Percentiles rank a stretch among this genome's conserved stretches.
Conservation (phyloP, 2,797 vertebrate genomes). For the Echeneis naucrates region DNA sequence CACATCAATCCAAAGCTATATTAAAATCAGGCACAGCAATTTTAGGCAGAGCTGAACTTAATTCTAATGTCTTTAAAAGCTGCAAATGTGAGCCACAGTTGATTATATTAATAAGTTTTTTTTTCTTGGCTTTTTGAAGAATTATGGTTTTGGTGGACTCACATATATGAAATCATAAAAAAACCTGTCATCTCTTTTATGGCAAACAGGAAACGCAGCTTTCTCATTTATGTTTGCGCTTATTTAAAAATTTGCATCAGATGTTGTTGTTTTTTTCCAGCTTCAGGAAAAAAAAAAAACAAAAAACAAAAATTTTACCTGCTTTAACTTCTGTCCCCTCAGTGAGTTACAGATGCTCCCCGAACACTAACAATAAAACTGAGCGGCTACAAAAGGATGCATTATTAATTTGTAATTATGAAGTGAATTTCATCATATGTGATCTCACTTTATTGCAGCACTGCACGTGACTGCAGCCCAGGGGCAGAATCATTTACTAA, state of each 20-base stretch:
- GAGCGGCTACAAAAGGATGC: slow-evolving; percentile 25
- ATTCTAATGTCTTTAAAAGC: slow-evolving; percentile 15
- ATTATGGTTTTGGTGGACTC: slow-evolving; percentile 21
- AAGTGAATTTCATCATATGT: slow-evolving; percentile 18
- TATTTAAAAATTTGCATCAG: neutral
- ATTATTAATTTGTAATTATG: slow-evolving; percentile 47
- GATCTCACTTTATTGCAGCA: slow-evolving; percentile 26
- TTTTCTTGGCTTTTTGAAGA: slow-evolving; percentile 14
- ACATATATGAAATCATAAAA: neutral
- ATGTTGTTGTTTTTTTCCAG: neutral
- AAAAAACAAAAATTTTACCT: slow-evolving; percentile 36
- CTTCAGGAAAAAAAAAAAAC: too few species aligned
- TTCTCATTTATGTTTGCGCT: slow-evolving; percentile 18
- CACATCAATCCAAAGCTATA: slow-evolving; percentile 15
- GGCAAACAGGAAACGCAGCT: neutral
- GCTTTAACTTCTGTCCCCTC: slow-evolving; percentile 33
- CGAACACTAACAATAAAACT: slow-evolving; percentile 31
- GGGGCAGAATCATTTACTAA: slow-evolving; percentile 51
- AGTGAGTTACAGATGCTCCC: slow-evolving; percentile 23
- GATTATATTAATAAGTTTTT: slow-evolving; percentile 2
- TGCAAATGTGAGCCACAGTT: slow-evolving; percentile 6
- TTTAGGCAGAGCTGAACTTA: slow-evolving; percentile 13
- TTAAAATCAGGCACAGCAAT: neutral
- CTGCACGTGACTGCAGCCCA: slow-evolving; percentile 8
- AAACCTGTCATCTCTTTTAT: slow-evolving; percentile 24